A percentile compares a stretch with the other conserved stretches of the same genome.
Evolutionary conservation across 2,113 vertebrate genomes (phyloP).

Genomic region (western clawed frog (Xenopus tropicalis)): UCB_Xtro_10.0 CM004450.2:68995001-68995500

Average conservation of each 20-base stretch:
- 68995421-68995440: background rate
- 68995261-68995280: constrained; percentile 60
- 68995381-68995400: background rate
- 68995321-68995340: constrained; percentile 23
- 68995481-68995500: background rate
- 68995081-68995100: background rate
- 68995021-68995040: constrained; percentile 93
- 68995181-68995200: constrained; percentile 42
- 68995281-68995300: constrained; percentile 44
- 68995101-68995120: constrained; percentile 22
- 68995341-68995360: constrained; percentile 8
- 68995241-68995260: constrained; percentile 78
- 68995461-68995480: constrained; percentile 26
- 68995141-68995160: background rate
- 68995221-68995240: constrained; percentile 88
- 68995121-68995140: constrained; percentile 46
- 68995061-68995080: constrained; percentile 47
- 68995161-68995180: constrained; percentile 49
- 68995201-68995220: constrained; percentile 57
- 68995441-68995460: background rate
- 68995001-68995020: constrained; percentile 92
- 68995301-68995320: constrained; percentile 49
- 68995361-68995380: background rate
- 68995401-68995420: background rate
- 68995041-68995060: constrained; percentile 82